A percentile compares a stretch with the other conserved stretches of the same genome.
phyloP scores from a whole-genome alignment of 2,888 invertebrate genomes.

The Drosophila rellima region DNA sequence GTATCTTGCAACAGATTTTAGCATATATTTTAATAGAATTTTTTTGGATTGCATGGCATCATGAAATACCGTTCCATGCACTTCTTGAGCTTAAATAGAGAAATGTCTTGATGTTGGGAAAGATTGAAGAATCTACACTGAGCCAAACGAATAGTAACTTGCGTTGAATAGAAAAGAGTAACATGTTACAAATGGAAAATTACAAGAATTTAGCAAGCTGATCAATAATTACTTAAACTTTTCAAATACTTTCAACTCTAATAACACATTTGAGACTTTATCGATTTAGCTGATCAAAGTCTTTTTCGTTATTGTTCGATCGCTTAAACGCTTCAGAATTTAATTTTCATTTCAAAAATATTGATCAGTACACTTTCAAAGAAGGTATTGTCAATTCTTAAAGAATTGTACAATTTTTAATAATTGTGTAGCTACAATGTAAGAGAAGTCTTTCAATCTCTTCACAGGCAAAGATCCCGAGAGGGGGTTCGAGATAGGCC shows the following conservation, averaged over 20 bases:
- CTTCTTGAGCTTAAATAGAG: slow-evolving; percentile 35
- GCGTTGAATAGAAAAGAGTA: too few relatives aligned
- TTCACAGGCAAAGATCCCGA: slow-evolving; percentile 8
- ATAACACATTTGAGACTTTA: too few relatives aligned
- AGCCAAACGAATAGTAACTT: background rate
- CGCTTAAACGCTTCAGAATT: too few relatives aligned
- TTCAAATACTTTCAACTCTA: too few relatives aligned
- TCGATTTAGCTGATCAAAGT: too few relatives aligned
- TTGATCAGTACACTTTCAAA: too few relatives aligned
- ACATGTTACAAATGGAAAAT: too few relatives aligned
- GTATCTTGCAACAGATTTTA: slow-evolving; percentile 50
- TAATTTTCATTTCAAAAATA: too few relatives aligned
- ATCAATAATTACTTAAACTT: too few relatives aligned
- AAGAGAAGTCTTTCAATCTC: background rate
- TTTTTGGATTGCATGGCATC: slow-evolving; percentile 34
- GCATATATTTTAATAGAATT: slow-evolving; percentile 67
- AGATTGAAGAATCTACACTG: background rate
- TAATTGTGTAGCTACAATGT: background rate
- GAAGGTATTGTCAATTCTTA: too few relatives aligned
- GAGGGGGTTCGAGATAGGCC: slow-evolving; percentile 21
- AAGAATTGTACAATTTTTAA: background rate
- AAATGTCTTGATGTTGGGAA: slow-evolving; percentile 7
- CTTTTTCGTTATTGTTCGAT: too few relatives aligned
- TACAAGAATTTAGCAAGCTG: background rate
- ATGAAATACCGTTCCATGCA: slow-evolving; percentile 62